Conservation (phyloP, 2,888 invertebrate genomes). For the Trichogramma evanescens region DNA sequence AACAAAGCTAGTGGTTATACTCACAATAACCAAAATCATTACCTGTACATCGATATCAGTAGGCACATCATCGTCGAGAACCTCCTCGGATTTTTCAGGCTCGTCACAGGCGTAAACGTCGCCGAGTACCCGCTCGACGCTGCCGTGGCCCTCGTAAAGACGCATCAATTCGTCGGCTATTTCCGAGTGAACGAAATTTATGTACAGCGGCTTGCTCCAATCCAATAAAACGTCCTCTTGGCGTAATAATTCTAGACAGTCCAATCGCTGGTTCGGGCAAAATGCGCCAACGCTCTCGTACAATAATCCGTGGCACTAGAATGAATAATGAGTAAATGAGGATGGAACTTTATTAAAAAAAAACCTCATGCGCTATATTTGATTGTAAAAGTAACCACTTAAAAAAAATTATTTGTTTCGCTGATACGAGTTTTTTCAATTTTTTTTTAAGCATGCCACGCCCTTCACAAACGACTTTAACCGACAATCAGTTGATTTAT, state of each 20-base stretch:
- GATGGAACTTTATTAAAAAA: too few relatives aligned
- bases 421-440: too few relatives aligned
- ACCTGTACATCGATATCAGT: conserved; percentile 19
- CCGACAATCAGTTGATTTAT: too few relatives aligned
- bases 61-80: conserved; percentile 32
- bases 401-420: too few relatives aligned
- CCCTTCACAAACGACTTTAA: too few relatives aligned
- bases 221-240: conserved; percentile 73
- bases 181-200: conserved; percentile 77
- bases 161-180: conserved; percentile 73
- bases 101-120: conserved; percentile 72
- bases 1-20: too few relatives aligned
- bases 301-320: conserved; percentile 54
- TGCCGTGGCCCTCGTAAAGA: conserved; percentile 59
- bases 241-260: conserved; percentile 64
- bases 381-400: too few relatives aligned
- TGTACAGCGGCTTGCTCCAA: conserved; percentile 73
- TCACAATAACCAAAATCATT: neutral
- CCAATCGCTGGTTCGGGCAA: conserved; percentile 71
- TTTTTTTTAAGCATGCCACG: too few relatives aligned
- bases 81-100: conserved; percentile 39
- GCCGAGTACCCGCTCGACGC: conserved; percentile 68
- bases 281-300: conserved; percentile 82
- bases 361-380: too few relatives aligned
- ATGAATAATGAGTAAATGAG: neutral